phyloP scores from a whole-genome alignment of 2,113 vertebrate genomes.

The Melanostigma gelatinosum region DNA sequence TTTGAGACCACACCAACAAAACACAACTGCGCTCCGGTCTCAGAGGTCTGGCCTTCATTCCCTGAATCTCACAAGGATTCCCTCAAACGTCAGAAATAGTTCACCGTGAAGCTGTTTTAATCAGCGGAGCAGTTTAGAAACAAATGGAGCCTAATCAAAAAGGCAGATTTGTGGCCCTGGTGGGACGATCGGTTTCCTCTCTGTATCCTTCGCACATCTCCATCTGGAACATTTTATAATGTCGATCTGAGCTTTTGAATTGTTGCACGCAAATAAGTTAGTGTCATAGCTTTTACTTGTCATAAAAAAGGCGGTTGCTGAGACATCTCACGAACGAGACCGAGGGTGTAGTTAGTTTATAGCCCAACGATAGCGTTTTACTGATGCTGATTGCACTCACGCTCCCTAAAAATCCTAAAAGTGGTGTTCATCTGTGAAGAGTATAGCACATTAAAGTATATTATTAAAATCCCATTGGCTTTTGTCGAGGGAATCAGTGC shows the following conservation, averaged over 20 bases:
- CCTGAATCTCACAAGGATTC: constrained; percentile 42
- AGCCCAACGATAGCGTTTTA: not conserved
- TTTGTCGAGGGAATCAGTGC: too few relatives aligned
- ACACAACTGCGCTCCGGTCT: constrained; percentile 30
- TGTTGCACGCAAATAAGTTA: constrained; percentile 28
- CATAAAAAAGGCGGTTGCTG: too few relatives aligned
- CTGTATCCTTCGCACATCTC: constrained; percentile 24
- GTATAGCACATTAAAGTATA: too few relatives aligned
- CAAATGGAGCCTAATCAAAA: constrained; percentile 51
- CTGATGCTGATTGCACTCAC: too few relatives aligned
- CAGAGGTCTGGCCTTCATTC: not conserved
- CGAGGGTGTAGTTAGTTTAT: not conserved
- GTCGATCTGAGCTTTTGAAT: constrained; percentile 32
- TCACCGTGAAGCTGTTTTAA: constrained; percentile 41
- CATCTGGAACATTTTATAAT: constrained; percentile 58
- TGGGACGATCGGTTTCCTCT: constrained; percentile 46
- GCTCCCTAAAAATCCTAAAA: not conserved
- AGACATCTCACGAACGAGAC: too few relatives aligned
- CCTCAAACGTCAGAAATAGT: constrained; percentile 49
- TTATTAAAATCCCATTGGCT: too few relatives aligned
- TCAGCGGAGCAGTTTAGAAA: constrained; percentile 36
- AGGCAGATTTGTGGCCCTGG: constrained; percentile 37
- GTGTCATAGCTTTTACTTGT: not conserved
- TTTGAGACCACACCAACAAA: constrained; percentile 56
- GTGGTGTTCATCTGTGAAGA: not conserved